Conservation (phyloP, 2,888 invertebrate species). For the Cataglyphis livida region DNA sequence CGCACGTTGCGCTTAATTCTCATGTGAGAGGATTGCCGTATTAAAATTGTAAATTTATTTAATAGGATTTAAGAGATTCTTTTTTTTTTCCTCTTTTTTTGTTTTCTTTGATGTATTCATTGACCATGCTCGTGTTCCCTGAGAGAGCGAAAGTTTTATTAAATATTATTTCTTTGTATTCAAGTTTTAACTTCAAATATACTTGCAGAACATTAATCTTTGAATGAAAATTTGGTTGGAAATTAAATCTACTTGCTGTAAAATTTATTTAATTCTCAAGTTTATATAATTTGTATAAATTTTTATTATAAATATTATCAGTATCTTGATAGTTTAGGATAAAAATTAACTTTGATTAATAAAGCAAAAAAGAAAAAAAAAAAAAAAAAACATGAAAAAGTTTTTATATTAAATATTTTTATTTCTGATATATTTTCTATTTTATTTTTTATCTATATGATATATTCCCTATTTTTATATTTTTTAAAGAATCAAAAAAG, state of each 20-base stretch:
- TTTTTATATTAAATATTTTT: neutral
- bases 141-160: neutral
- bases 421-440: neutral
- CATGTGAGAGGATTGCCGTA: neutral
- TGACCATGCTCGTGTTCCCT: neutral
- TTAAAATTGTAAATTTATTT: constrained; percentile 44
- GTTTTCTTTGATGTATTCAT: neutral
- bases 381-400: neutral
- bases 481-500: neutral
- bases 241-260: neutral
- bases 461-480: neutral
- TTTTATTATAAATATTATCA: neutral
- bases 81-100: neutral
- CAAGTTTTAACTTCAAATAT: neutral
- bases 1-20: constrained; percentile 14
- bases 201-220: neutral
- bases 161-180: neutral
- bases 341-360: neutral
- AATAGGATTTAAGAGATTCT: neutral
- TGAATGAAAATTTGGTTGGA: neutral
- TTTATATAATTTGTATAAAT: neutral
- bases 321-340: neutral
- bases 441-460: neutral
- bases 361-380: neutral
- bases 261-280: neutral